These are phyloP conservation scores for Anorthoa munda DNA, from an alignment of 2,888 invertebrate species.

Conservation along the genomic window DNA sequence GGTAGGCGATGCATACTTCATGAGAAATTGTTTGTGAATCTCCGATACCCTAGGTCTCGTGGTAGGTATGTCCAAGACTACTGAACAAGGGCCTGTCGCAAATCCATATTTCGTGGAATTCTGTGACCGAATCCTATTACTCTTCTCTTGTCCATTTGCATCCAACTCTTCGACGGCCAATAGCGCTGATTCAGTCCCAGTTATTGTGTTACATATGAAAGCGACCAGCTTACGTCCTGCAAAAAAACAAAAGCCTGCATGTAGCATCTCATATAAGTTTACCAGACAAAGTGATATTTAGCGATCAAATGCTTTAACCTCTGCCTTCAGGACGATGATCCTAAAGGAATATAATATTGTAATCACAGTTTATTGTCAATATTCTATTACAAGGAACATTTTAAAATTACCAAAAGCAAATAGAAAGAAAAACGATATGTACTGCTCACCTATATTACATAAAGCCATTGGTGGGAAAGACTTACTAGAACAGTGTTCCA, in stretches of 20 bases:
- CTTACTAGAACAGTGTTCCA: slow-evolving; percentile 69
- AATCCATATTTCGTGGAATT: slow-evolving; percentile 68
- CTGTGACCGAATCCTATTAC: slow-evolving; percentile 68
- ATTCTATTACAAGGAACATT: neutral
- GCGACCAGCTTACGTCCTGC: slow-evolving; percentile 78
- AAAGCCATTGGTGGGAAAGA: slow-evolving; percentile 79
- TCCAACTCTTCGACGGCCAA: slow-evolving; percentile 77
- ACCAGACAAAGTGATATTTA: neutral
- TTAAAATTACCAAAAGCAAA: neutral
- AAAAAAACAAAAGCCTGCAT: slow-evolving; percentile 54
- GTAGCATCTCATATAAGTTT: neutral
- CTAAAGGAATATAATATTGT: no score
- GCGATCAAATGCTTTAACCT: neutral
- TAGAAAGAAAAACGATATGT: neutral
- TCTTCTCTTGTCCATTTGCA: slow-evolving; percentile 54
- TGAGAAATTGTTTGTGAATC: slow-evolving; percentile 71
- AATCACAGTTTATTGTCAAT: neutral
- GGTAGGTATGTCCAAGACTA: slow-evolving; percentile 75
- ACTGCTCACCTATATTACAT: slow-evolving; percentile 81
- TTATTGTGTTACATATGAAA: slow-evolving; percentile 71
- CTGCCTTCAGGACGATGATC: neutral
- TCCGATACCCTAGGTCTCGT: slow-evolving; percentile 68
- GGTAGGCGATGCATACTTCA: neutral
- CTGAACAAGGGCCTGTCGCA: slow-evolving; percentile 78
- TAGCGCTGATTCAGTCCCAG: no score